These are phyloP conservation scores for Dasyornis broadbenti DNA, from an alignment of 2,113 vertebrate species.

Conservation along the genomic window DNA sequence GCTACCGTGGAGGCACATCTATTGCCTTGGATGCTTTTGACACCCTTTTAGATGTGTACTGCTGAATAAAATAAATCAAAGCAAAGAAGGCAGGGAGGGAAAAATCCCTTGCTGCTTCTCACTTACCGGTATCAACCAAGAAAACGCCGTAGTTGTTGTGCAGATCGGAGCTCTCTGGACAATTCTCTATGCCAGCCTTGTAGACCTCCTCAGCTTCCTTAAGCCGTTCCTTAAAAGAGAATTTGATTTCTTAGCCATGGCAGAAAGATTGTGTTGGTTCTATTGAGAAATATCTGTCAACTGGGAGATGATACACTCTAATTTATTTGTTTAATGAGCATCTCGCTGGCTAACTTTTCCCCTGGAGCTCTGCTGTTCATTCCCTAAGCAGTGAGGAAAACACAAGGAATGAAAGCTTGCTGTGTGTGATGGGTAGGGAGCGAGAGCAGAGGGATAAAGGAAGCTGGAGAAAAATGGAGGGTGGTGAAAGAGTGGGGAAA, in stretches of 20 bases:
- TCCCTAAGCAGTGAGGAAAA: neutral
- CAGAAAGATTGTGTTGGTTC: neutral
- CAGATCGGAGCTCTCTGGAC: slow-evolving; percentile 91
- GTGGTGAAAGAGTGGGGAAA: neutral
- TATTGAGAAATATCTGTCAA: neutral
- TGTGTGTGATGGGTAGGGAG: neutral
- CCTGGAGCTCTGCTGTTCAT: neutral
- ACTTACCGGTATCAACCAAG: slow-evolving; percentile 89
- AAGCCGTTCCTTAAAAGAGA: slow-evolving; percentile 78
- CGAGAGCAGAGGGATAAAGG: neutral
- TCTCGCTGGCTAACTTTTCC: neutral
- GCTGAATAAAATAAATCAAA: neutral
- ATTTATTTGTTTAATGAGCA: slow-evolving; percentile 36
- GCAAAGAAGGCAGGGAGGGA: neutral
- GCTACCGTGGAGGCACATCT: neutral
- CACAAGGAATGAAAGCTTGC: neutral
- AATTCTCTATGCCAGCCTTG: slow-evolving; percentile 86
- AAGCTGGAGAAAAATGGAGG: neutral
- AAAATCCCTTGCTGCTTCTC: neutral
- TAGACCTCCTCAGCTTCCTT: slow-evolving; percentile 88
- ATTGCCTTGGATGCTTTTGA: neutral
- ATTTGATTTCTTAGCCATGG: neutral
- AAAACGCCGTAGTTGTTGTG: slow-evolving; percentile 97
- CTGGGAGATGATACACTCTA: neutral
- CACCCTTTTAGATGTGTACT: neutral